Evolutionary conservation across 1,140 invertebrate genomes (phyloP).

Genomic region (Drosophila tsacasi): DNA sequence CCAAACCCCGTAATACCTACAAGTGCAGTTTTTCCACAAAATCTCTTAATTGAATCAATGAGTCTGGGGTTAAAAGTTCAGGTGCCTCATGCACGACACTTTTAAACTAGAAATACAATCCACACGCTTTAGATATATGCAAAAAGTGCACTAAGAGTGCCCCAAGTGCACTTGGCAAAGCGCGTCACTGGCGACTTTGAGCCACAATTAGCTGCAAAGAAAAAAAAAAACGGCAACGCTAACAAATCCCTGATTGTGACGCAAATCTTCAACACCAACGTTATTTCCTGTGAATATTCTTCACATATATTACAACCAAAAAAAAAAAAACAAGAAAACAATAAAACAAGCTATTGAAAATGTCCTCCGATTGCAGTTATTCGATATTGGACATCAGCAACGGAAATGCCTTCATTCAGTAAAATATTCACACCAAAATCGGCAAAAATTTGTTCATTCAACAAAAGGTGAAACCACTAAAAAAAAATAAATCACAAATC

Average conservation of each 20-base stretch:
- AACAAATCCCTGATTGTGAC: slow-evolving; percentile 31
- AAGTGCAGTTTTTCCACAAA: not conserved
- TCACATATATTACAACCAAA: slow-evolving; percentile 8
- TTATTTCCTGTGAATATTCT: slow-evolving; percentile 34
- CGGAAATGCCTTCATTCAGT: slow-evolving; percentile 53
- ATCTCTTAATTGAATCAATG: slow-evolving; percentile 25
- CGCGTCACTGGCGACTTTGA: slow-evolving; percentile 49
- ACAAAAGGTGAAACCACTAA: slow-evolving; percentile 34
- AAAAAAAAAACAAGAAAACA: not conserved
- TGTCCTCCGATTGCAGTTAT: slow-evolving; percentile 46
- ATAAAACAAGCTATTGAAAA: slow-evolving; percentile 21
- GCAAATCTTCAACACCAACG: slow-evolving; percentile 30
- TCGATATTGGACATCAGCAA: slow-evolving; percentile 40
- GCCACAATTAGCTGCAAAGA: slow-evolving; percentile 44
- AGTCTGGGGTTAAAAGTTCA: slow-evolving; percentile 11
- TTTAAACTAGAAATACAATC: slow-evolving; percentile 15
- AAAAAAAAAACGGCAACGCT: slow-evolving; percentile 2
- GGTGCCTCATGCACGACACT: slow-evolving; percentile 14
- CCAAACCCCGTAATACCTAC: not conserved
- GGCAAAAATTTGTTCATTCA: slow-evolving; percentile 46
- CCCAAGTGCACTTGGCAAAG: slow-evolving; percentile 36
- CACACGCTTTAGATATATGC: not conserved
- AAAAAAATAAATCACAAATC: slow-evolving; percentile 53
- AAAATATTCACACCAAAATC: slow-evolving; percentile 56
- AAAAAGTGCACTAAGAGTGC: slow-evolving; percentile 22